Conservation (phyloP, 2,113 vertebrate genomes). For the Malurus cyaneus region DNA sequence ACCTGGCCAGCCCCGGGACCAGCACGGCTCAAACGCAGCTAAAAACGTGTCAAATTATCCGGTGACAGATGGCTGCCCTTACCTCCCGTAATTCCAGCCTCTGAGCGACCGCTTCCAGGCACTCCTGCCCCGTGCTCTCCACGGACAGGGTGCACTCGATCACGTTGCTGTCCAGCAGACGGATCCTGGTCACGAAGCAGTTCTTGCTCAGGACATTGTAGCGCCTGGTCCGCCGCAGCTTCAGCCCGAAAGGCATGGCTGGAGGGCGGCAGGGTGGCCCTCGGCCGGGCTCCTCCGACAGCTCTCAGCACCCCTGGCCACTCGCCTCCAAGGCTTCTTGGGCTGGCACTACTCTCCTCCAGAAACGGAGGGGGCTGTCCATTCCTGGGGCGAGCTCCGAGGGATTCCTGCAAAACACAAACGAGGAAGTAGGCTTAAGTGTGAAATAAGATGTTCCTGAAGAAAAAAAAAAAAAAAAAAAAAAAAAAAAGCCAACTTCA, state of each 20-base stretch:
- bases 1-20: neutral
- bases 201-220: slow-evolving; percentile 98
- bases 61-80: slow-evolving; percentile 43
- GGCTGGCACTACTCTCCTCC: slow-evolving; percentile 69
- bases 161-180: slow-evolving; percentile 87
- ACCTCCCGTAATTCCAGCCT: slow-evolving; percentile 95
- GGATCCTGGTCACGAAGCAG: slow-evolving; percentile 94
- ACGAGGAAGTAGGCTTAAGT: neutral
- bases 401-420: slow-evolving; percentile 36
- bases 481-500: neutral
- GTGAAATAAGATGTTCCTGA: neutral
- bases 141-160: slow-evolving; percentile 94
- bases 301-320: slow-evolving; percentile 39
- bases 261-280: neutral
- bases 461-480: neutral
- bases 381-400: slow-evolving; percentile 61
- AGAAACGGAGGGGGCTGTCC: slow-evolving; percentile 42
- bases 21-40: neutral
- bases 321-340: slow-evolving; percentile 51
- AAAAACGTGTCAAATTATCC: neutral
- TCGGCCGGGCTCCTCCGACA: neutral
- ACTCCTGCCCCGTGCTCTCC: slow-evolving; percentile 96
- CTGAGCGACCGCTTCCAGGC: slow-evolving; percentile 94
- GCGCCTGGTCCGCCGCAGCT: slow-evolving; percentile 89
- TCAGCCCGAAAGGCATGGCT: slow-evolving; percentile 95